phyloP scores from a whole-genome alignment of 2,888 invertebrate genomes.

The Agrochola lota region DNA sequence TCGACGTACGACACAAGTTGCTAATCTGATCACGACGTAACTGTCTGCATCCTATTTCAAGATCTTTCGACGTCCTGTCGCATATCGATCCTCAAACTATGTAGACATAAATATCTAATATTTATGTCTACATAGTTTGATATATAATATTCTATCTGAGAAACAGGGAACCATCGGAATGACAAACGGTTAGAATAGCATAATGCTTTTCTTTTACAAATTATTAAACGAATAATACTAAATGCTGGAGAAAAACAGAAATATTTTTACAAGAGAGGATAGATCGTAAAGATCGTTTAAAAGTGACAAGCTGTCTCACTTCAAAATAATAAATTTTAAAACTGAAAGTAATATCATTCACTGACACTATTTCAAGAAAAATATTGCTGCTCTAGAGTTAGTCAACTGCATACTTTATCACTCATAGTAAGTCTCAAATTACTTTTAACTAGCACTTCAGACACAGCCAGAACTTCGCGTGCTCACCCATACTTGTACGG shows the following conservation, averaged over 20 bases:
- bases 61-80: not conserved
- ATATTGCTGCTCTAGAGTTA: conserved; percentile 15
- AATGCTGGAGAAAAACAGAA: not conserved
- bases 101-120: no score
- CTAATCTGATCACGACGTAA: conserved; percentile 36
- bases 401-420: conserved; percentile 33
- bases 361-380: conserved; percentile 25
- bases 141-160: no score
- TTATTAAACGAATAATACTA: not conserved
- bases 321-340: conserved; percentile 11
- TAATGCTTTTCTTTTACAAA: not conserved
- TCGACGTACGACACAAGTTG: conserved; percentile 12
- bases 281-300: not conserved
- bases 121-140: no score
- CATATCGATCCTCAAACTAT: not conserved
- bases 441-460: conserved; percentile 45
- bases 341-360: conserved; percentile 20
- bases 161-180: not conserved
- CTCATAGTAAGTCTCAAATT: conserved; percentile 28
- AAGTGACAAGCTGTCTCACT: conserved; percentile 8
- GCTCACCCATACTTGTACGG: conserved; percentile 63
- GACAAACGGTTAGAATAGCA: not conserved
- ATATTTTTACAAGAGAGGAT: not conserved
- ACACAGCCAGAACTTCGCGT: conserved; percentile 69
- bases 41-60: conserved; percentile 25